Evolutionary conservation across 2,113 vertebrate genomes (phyloP), one percentile per base, ranked within the genome.

Genomic region (Nesogale talazaci): DNA sequence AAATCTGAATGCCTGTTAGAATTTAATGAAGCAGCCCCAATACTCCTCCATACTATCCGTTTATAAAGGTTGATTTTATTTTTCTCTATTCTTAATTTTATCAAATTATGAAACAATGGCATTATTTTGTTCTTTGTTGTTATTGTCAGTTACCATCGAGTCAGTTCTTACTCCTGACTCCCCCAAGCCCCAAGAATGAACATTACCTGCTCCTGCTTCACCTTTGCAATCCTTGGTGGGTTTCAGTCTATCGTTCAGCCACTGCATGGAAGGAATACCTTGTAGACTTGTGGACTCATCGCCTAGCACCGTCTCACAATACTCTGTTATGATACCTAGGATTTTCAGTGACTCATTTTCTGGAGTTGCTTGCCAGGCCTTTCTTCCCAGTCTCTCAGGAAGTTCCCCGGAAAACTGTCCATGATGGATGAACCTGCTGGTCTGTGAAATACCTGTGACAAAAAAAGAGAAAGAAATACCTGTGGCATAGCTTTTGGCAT

Each of bases 1-100:
- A 46, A 89, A 29, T 83, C 83, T 92, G 57, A 91, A 67, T 79
- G 86, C n/a, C 86, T 78, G 57, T 31, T 85, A 93, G 38, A 29
- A 61, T 89, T 88, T 84, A 86, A 11, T 80, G 59, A 89, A 92
- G 34, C 27, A 70, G 52, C 72, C 59, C 29, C 69, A 75, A 36
- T n/a, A 83, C 10, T 70, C 52, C 25, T 70, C 23, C 38, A n/a
- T 14, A 38, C 74, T 11, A 40, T 79, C 74, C 34, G 57, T 40
- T 52, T 52, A 78, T 52, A 52, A 52, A 52, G 14, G 65, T 5
- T 8, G 77, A 15, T 20, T 76, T 63, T 80, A 56, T 57, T 31
- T 89, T 40, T 57, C 57, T 11, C 25, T 88, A 74, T 83, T 89
- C 25, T 61, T 86, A 57, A 81, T 83, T 83, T 87, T 80, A 89